Percentiles rank a stretch among this genome's conserved stretches.
These are phyloP conservation scores for Synaphobranchus kaupii DNA, from an alignment of 2,797 vertebrate genomes.

Conservation along the genomic window DNA sequence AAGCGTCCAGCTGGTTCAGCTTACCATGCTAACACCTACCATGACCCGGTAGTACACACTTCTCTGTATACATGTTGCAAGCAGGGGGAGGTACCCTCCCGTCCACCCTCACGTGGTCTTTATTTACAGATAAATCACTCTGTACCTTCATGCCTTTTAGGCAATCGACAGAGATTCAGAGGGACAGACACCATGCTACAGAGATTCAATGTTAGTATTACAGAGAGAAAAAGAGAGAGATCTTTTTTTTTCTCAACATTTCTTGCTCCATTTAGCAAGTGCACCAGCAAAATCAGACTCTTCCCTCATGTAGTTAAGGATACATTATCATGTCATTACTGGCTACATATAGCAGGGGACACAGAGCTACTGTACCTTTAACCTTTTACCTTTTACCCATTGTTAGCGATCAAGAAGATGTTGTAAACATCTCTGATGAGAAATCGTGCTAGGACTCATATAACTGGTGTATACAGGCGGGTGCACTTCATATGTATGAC, in stretches of 20 bases:
- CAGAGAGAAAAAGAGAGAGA: constrained; percentile 31
- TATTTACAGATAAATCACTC: constrained; percentile 15
- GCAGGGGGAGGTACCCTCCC: neutral
- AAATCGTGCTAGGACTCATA: neutral
- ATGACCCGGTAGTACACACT: neutral
- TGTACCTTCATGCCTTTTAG: neutral
- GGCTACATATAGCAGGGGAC: constrained; percentile 11
- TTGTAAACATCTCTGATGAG: neutral
- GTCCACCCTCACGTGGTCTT: neutral
- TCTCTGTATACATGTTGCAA: neutral
- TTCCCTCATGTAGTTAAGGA: constrained; percentile 24
- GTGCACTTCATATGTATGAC: neutral
- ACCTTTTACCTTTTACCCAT: neutral
- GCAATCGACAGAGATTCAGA: neutral
- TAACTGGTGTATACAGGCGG: neutral
- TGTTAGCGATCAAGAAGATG: neutral
- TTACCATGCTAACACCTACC: neutral
- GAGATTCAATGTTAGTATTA: constrained; percentile 30
- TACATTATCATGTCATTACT: constrained; percentile 21
- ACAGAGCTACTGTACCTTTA: constrained; percentile 3
- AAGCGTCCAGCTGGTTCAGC: neutral
- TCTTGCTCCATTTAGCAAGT: constrained; percentile 68
- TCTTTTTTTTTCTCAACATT: constrained; percentile 49
- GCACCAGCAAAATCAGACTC: constrained; percentile 34
- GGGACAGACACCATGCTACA: constrained; percentile 14